Conservation (phyloP, 2,888 invertebrate genomes). For the Drosophila tripunctata region DNA sequence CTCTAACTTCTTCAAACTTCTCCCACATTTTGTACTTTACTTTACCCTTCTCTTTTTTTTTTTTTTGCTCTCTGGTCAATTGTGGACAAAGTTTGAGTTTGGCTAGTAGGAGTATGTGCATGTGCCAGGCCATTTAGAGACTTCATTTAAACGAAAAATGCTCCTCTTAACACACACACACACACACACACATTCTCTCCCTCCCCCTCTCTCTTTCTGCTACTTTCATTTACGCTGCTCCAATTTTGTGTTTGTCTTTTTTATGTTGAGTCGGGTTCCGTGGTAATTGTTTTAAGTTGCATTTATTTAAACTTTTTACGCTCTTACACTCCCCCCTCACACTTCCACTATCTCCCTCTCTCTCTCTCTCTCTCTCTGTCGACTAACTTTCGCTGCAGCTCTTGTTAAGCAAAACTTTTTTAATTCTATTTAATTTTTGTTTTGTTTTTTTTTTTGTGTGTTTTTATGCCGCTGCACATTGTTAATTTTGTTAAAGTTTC, state of each 20-base stretch:
- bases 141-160: conserved; percentile 61
- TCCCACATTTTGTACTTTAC: too few species aligned
- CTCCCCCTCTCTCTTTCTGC: conserved; percentile 1
- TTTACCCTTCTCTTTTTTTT: too few species aligned
- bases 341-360: background rate
- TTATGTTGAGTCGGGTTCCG: conserved; percentile 53
- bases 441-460: conserved; percentile 18
- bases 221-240: conserved; percentile 48
- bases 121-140: conserved; percentile 45
- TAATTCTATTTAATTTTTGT: conserved; percentile 55
- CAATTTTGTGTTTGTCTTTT: conserved; percentile 44
- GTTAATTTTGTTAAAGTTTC: conserved; percentile 74
- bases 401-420: conserved; percentile 62
- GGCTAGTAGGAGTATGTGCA: background rate
- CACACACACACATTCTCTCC: background rate
- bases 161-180: conserved; percentile 38
- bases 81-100: conserved; percentile 48
- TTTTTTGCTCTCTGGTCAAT: background rate
- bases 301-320: conserved; percentile 70
- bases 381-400: conserved; percentile 52
- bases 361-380: conserved; percentile 10
- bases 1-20: background rate
- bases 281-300: conserved; percentile 75
- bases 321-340: background rate
- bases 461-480: conserved; percentile 37